Conservation (phyloP, 1,140 invertebrate species). For the Neoseiulus cucumeris region DNA sequence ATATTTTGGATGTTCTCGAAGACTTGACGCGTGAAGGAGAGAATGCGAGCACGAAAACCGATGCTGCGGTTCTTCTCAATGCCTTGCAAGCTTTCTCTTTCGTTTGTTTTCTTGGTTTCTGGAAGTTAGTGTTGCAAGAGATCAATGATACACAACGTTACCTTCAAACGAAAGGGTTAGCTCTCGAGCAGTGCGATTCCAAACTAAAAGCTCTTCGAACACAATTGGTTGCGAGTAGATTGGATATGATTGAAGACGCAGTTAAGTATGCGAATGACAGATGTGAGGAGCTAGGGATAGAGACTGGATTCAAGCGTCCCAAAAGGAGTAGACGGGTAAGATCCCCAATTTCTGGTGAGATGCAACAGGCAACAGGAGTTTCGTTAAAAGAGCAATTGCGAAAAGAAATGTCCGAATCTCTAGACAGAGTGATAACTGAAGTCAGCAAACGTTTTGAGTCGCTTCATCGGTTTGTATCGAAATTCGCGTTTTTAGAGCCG, state of each 20-base stretch:
- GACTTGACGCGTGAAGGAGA: background rate
- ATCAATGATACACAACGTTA: slow-evolving; percentile 10
- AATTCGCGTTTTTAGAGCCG: background rate
- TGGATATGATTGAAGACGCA: background rate
- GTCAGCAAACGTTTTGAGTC: no score
- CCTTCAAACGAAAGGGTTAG: slow-evolving; percentile 9
- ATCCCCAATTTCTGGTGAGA: background rate
- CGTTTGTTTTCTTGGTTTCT: background rate
- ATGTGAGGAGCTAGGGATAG: slow-evolving; percentile 8
- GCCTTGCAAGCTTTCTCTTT: background rate
- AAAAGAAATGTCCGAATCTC: background rate
- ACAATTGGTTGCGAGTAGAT: background rate
- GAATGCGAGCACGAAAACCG: background rate
- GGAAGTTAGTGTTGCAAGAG: background rate
- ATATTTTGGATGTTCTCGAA: background rate
- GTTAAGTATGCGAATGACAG: background rate
- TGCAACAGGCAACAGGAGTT: background rate
- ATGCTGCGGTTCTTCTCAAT: no score
- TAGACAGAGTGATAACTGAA: no score
- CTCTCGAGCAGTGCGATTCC: background rate
- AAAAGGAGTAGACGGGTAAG: background rate
- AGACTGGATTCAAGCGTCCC: background rate
- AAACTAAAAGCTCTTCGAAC: slow-evolving; percentile 7
- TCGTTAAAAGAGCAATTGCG: background rate
- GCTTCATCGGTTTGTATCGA: no score